These are phyloP conservation scores for Volucella inflata DNA, from an alignment of 2,888 invertebrate species.

Conservation along the genomic window DNA sequence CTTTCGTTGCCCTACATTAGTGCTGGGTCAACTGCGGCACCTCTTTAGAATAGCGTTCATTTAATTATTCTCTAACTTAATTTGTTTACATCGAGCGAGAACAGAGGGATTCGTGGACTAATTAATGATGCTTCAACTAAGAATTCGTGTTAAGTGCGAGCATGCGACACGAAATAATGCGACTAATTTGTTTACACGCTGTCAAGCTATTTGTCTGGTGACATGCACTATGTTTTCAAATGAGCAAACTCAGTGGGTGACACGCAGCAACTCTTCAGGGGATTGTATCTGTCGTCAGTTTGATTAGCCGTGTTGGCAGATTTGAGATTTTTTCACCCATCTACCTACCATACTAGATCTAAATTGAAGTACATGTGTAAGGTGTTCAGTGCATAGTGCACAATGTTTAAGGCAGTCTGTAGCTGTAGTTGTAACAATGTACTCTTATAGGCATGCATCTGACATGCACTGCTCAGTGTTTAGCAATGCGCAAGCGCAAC, in stretches of 20 bases:
- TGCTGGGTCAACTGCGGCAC: conserved; percentile 11
- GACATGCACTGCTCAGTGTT: conserved; percentile 74
- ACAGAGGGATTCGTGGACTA: conserved; percentile 20
- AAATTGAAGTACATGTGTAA: conserved; percentile 15
- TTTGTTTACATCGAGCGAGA: conserved; percentile 58
- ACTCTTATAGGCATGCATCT: conserved; percentile 42
- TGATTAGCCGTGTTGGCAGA: conserved; percentile 73
- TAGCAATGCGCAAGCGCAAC: conserved; percentile 74
- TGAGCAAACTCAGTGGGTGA: conserved; percentile 70
- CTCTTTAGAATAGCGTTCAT: conserved; percentile 3
- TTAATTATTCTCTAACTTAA: conserved; percentile 60
- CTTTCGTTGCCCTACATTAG: conserved; percentile 11
- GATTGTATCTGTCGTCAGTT: conserved; percentile 71
- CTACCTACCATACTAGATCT: conserved; percentile 6
- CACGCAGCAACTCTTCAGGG: conserved; percentile 67
- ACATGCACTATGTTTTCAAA: conserved; percentile 61
- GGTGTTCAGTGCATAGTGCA: not conserved
- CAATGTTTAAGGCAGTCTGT: too few species aligned
- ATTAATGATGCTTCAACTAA: conserved; percentile 63
- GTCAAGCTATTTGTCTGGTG: conserved; percentile 39
- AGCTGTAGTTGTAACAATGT: too few species aligned
- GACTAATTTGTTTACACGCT: conserved; percentile 72
- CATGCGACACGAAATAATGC: conserved; percentile 71
- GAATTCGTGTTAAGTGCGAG: conserved; percentile 65
- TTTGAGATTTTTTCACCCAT: conserved; percentile 43